Percentiles rank a stretch among this genome's conserved stretches.
Evolutionary conservation across 2,113 vertebrate species (phyloP).

Genomic region (Melierax canorus): DNA sequence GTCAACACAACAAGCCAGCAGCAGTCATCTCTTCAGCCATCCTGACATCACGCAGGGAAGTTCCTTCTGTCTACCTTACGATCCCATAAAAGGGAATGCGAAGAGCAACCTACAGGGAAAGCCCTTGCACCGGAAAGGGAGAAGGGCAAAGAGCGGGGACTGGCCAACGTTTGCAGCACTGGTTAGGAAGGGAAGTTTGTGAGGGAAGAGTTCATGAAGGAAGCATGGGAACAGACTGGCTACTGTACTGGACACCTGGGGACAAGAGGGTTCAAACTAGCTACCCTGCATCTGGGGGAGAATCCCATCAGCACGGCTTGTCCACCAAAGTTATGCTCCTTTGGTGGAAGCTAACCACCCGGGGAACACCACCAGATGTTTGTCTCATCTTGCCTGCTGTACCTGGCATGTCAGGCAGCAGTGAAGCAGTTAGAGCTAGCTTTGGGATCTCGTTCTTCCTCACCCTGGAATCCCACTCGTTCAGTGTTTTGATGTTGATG

Average conservation of each 20-base stretch:
- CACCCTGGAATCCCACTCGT: conserved; percentile 99
- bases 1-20: background rate
- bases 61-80: background rate
- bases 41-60: background rate
- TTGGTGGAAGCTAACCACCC: background rate
- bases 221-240: background rate
- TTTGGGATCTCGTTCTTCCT: conserved; percentile 32
- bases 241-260: background rate
- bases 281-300: background rate
- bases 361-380: rapidly evolving
- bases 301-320: background rate
- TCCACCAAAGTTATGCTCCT: background rate
- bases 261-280: background rate
- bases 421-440: conserved; percentile 20
- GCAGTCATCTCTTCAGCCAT: background rate
- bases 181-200: background rate
- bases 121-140: rapidly evolving
- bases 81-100: rapidly evolving
- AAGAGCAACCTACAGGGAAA: background rate
- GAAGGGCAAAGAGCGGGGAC: background rate
- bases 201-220: background rate
- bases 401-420: conserved; percentile 31
- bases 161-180: background rate
- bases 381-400: conserved; percentile 4
- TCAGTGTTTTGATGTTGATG: conserved; percentile 96